Percentiles rank a stretch among this genome's conserved stretches.
These are phyloP conservation scores for Zaprionus nigranus DNA, from an alignment of 1,140 invertebrate species.

Conservation along the genomic window DNA sequence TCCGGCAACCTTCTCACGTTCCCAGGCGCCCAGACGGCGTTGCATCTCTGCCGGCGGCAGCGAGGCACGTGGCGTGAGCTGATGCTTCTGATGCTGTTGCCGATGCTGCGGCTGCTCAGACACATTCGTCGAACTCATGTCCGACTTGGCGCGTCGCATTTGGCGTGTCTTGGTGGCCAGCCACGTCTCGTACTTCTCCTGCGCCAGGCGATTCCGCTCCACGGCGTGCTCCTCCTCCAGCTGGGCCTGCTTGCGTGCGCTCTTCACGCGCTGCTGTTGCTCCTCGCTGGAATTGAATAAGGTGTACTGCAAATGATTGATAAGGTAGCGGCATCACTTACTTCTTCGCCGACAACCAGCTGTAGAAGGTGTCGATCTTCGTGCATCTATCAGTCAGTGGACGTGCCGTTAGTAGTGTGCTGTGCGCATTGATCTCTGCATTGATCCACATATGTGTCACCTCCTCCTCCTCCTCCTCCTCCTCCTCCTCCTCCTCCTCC, in stretches of 20 bases:
- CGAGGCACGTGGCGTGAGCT: background rate
- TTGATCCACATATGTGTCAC: background rate
- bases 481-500: background rate
- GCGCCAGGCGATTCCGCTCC: slow-evolving; percentile 12
- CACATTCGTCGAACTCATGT: slow-evolving; percentile 2
- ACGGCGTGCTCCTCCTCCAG: background rate
- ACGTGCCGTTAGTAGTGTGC: slow-evolving; percentile 4
- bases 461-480: background rate
- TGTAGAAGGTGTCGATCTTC: background rate
- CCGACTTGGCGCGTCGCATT: slow-evolving; percentile 21
- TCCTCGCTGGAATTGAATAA: slow-evolving; percentile 11
- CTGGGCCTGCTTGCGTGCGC: background rate
- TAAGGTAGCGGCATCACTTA: background rate
- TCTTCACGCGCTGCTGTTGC: slow-evolving; percentile 10
- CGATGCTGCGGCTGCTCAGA: background rate
- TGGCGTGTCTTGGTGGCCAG: background rate
- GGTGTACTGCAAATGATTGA: no score
- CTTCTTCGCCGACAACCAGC: slow-evolving; percentile 41
- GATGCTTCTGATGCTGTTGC: background rate
- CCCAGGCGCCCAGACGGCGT: slow-evolving; percentile 13
- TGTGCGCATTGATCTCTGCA: slow-evolving; percentile 27
- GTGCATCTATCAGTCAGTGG: background rate
- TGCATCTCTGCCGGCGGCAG: background rate
- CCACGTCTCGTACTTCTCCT: slow-evolving; percentile 30
- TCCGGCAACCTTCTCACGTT: slow-evolving; percentile 20